A percentile compares a stretch with the other conserved stretches of the same genome.
phyloP scores from a whole-genome alignment of 2,113 vertebrate genomes.

The Odocoileus virginianus region DNA sequence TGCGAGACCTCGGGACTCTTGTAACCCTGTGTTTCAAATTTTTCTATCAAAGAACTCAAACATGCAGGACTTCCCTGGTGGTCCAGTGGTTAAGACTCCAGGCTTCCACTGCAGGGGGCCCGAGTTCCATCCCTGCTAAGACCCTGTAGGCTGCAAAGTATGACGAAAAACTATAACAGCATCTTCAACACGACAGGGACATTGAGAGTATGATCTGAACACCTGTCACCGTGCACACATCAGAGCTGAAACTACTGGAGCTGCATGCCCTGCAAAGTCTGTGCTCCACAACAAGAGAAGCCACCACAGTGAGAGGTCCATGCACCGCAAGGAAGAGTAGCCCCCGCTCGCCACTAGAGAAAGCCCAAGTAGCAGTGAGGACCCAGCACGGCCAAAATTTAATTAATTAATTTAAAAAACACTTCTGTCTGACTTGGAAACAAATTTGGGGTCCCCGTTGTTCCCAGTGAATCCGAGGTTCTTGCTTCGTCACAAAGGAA shows the following conservation, averaged over 20 bases:
- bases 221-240: background rate
- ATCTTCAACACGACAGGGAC: background rate
- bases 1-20: fast-evolving
- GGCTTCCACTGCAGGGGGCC: background rate
- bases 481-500: background rate
- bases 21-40: fast-evolving
- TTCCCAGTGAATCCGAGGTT: background rate
- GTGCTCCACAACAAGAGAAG: background rate
- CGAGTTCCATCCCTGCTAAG: background rate
- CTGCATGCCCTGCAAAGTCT: background rate
- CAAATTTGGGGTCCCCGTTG: background rate
- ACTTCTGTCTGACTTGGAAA: background rate
- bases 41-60: background rate
- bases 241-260: background rate
- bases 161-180: background rate
- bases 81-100: background rate
- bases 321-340: background rate
- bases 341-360: background rate
- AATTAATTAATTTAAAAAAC: background rate
- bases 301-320: background rate
- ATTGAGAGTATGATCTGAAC: background rate
- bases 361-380: background rate
- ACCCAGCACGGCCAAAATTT: background rate
- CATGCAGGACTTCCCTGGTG: background rate
- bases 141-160: background rate